Evolutionary conservation across 1,140 invertebrate genomes (phyloP).

Genomic region (Ylistrum balloti): DNA sequence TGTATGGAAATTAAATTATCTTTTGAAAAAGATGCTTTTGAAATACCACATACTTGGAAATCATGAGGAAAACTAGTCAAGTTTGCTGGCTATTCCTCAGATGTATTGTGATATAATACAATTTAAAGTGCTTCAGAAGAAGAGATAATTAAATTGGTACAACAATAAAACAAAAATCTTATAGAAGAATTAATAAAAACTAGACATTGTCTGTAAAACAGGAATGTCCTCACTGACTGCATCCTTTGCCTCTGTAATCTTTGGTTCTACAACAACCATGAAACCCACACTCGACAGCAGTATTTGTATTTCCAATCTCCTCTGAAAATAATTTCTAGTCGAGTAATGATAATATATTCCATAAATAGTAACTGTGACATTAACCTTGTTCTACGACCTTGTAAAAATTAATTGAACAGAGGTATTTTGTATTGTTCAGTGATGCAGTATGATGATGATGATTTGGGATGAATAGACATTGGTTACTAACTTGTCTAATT

Average conservation of each 20-base stretch:
- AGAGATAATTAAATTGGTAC: background rate
- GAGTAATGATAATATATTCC: background rate
- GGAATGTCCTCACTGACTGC: background rate
- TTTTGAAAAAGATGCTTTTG: background rate
- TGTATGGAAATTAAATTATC: slow-evolving; percentile 1
- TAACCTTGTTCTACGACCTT: background rate
- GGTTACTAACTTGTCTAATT: too few species aligned
- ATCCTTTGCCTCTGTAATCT: background rate
- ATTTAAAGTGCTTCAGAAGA: background rate
- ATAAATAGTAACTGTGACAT: background rate
- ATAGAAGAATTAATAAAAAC: background rate
- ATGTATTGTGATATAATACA: background rate
- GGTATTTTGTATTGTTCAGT: too few species aligned
- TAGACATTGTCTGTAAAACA: background rate
- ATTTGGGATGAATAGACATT: too few species aligned
- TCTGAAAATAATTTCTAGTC: background rate
- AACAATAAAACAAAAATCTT: background rate
- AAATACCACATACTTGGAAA: background rate
- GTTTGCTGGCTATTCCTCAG: background rate
- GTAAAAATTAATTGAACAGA: too few species aligned
- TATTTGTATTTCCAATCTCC: too few species aligned
- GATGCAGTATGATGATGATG: too few species aligned
- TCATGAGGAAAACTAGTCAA: background rate
- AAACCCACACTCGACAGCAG: too few species aligned
- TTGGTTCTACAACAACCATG: background rate